Evolutionary conservation across 2,888 invertebrate genomes (phyloP).

Genomic region (Ernsta delagoae): DNA sequence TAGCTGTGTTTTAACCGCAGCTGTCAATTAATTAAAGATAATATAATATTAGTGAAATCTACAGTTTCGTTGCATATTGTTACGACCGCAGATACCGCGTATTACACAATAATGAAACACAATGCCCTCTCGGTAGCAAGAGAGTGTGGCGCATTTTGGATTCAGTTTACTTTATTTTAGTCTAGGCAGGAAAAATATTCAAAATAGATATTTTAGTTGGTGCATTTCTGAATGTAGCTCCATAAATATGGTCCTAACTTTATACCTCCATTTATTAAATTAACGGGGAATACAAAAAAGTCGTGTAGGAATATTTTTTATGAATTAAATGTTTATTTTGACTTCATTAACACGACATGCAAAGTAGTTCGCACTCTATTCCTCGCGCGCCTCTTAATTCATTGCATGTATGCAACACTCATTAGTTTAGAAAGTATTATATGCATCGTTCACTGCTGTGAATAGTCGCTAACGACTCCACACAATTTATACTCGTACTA

Average conservation of each 20-base stretch:
- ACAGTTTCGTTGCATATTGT: constrained; percentile 12
- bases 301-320: no score
- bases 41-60: constrained; percentile 7
- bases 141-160: constrained; percentile 14
- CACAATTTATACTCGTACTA: constrained; percentile 28
- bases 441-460: constrained; percentile 23
- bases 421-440: constrained; percentile 35
- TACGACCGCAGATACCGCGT: constrained; percentile 15
- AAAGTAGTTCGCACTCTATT: constrained; percentile 22
- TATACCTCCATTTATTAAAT: no score
- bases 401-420: constrained; percentile 35
- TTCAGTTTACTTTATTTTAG: constrained; percentile 35
- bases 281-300: no score
- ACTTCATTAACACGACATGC: constrained; percentile 22
- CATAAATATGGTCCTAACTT: no score
- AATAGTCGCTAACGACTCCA: constrained; percentile 32
- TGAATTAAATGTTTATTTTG: constrained; percentile 2
- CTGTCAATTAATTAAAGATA: constrained; percentile 6
- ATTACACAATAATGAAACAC: constrained; percentile 13
- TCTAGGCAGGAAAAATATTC: no score
- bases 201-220: no score
- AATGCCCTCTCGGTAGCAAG: constrained; percentile 19
- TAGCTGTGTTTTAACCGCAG: not conserved
- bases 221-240: no score
- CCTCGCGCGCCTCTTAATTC: constrained; percentile 31